A percentile compares a stretch with the other conserved stretches of the same genome.
These are phyloP conservation scores for Apogon hyalosoma DNA, from an alignment of 2,797 vertebrate species.

Conservation along the genomic window DNA sequence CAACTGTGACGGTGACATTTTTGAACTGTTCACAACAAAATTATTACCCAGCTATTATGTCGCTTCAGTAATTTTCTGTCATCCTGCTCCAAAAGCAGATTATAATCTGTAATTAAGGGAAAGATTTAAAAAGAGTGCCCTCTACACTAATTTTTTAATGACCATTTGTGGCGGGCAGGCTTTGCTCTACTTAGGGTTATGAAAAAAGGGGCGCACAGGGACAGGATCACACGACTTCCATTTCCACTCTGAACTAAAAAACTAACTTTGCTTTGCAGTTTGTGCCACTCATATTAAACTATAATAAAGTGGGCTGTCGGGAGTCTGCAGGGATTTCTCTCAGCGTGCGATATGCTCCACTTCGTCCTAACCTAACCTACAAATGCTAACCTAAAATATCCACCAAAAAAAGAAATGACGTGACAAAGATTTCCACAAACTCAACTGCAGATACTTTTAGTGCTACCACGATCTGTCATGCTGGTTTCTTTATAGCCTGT, in stretches of 20 bases:
- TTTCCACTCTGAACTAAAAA: constrained; percentile 70
- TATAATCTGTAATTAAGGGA: constrained; percentile 33
- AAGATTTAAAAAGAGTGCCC: constrained; percentile 15
- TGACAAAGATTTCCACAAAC: constrained; percentile 27
- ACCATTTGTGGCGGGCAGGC: constrained; percentile 23
- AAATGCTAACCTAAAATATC: constrained; percentile 36
- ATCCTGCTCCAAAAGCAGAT: constrained; percentile 5
- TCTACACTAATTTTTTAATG: constrained; percentile 16
- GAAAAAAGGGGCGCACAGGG: constrained; percentile 59
- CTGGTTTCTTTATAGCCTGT: not conserved
- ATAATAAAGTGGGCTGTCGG: constrained; percentile 61
- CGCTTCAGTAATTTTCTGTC: constrained; percentile 10
- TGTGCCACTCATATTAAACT: constrained; percentile 54
- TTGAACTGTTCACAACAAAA: constrained; percentile 19
- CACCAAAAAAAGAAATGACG: constrained; percentile 35
- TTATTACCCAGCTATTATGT: constrained; percentile 2
- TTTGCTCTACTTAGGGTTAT: constrained; percentile 56
- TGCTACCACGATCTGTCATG: not conserved
- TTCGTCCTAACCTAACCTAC: constrained; percentile 55
- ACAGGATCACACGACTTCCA: constrained; percentile 57
- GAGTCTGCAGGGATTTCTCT: constrained; percentile 56
- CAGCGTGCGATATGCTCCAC: constrained; percentile 49
- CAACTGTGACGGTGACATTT: not conserved
- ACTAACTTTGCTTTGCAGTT: constrained; percentile 60
- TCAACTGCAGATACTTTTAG: not conserved